Base-by-base conservation (phyloP, 1,140 invertebrate species). In the Drosophila cardini region DNA sequence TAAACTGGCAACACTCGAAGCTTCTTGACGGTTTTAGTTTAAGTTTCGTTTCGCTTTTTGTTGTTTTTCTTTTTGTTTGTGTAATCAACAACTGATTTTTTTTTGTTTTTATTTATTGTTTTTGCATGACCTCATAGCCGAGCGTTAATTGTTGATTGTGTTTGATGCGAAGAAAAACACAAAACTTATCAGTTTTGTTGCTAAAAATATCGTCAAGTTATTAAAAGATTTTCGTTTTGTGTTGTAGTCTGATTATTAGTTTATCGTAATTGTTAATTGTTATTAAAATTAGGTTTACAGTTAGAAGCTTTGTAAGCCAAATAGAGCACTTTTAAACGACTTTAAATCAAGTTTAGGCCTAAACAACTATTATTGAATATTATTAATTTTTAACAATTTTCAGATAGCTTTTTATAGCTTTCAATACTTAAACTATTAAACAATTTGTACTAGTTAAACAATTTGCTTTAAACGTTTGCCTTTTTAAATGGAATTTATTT, bases 321-420 rank as follows among this genome's bases (percentile, higher is more conserved):
- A 7, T 40, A 21, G 26, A 72, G 72, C 7, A 60, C 65, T 36
- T 48, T 69, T 70, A 38, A 76, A 52, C 69, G 62, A 43, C 65
- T 53, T 45, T 56, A 26, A 72, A 58, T 68, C 18, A 21, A 50
- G 46, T 76, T 61, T 57, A 64, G 53, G 64, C 21, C 48, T 34
- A 13, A 16, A 9, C 26, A 21, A 46, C 36, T 15, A 7, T 48
- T 48, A 65, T 72, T 69, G 9, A 63, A 63, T 18, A 10, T 55
- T 45, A 69, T 72, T 70, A n/a, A 63, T 63, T 46, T 72, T 72
- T 62, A 63, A 65, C 72, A 60, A 69, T 84, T 63, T 69, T 26
- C 21, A 72, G 36, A 11, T 9, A 53, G 18, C 78, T 72, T 67
- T 67, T 76, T 65, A 72, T 9, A 61, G 58, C 8, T 16, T 40